Percentiles rank a stretch among this genome's conserved stretches.
These are phyloP conservation scores for Trididemnum miniatum DNA, from an alignment of 23 tunicate genomes.

Conservation along the genomic window DNA sequence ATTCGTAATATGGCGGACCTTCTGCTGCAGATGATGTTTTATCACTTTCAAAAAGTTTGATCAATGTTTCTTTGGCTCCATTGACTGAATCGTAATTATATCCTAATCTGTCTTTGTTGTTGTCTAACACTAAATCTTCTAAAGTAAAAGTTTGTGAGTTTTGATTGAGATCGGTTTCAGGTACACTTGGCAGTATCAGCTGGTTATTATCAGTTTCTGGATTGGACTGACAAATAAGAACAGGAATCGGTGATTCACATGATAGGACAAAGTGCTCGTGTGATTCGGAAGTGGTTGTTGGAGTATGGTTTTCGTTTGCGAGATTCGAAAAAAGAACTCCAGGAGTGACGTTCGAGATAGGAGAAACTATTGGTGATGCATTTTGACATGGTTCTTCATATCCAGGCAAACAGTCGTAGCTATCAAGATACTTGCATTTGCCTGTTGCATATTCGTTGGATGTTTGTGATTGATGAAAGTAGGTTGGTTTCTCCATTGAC, in stretches of 20 bases:
- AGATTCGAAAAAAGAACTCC: too few species aligned
- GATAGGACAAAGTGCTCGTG: background rate
- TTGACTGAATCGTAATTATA: too few species aligned
- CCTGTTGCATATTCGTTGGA: background rate
- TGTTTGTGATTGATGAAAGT: too few species aligned
- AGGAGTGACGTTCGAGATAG: background rate
- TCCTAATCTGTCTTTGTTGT: background rate
- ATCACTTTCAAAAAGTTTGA: background rate
- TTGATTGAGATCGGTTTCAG: background rate
- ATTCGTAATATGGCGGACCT: constrained; percentile 70
- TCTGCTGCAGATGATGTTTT: background rate
- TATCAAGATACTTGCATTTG: background rate
- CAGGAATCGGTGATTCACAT: constrained; percentile 4
- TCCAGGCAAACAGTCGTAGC: background rate
- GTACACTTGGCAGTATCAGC: too few species aligned
- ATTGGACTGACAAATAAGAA: background rate
- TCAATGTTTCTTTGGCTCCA: background rate
- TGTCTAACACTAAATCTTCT: background rate
- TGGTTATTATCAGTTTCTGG: background rate
- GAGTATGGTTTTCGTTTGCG: background rate
- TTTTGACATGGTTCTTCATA: background rate
- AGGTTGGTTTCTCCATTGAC: too few species aligned
- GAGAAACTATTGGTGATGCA: background rate
- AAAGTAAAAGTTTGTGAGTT: background rate
- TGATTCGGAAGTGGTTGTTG: background rate